A percentile compares a stretch with the other conserved stretches of the same genome.
phyloP scores from a whole-genome alignment of 2,888 invertebrate genomes.

The Linnaemya tessellans region DNA sequence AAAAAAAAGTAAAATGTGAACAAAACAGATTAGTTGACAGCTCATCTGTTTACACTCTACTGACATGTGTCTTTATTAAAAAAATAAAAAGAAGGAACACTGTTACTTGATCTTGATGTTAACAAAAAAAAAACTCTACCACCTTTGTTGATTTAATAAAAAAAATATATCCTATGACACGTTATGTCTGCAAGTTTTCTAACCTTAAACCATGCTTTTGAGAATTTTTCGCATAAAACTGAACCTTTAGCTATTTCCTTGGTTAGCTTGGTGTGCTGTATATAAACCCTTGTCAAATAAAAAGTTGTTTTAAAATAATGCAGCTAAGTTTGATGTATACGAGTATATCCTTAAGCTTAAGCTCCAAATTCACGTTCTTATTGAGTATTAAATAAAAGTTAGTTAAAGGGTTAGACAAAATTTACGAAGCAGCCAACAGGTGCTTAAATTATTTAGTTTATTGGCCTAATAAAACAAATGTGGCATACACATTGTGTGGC shows the following conservation, averaged over 20 bases:
- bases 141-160: constrained; percentile 37
- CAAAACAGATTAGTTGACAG: constrained; percentile 72
- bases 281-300: constrained; percentile 66
- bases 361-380: constrained; percentile 35
- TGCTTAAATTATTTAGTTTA: constrained; percentile 68
- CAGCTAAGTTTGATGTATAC: constrained; percentile 70
- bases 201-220: constrained; percentile 52
- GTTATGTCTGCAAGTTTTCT: too few relatives aligned
- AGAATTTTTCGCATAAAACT: constrained; percentile 25
- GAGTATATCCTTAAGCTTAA: constrained; percentile 70
- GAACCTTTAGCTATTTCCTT: constrained; percentile 56
- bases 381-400: constrained; percentile 47
- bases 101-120: constrained; percentile 53
- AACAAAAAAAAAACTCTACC: constrained; percentile 28
- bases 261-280: not conserved
- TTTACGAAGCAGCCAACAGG: constrained; percentile 45
- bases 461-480: constrained; percentile 68
- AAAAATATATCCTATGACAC: too few relatives aligned
- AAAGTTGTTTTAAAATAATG: constrained; percentile 60
- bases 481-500: constrained; percentile 1
- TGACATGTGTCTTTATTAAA: constrained; percentile 69
- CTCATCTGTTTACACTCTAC: constrained; percentile 72
- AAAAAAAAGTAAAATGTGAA: constrained; percentile 58
- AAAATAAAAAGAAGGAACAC: constrained; percentile 4
- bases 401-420: constrained; percentile 63